A percentile compares a stretch with the other conserved stretches of the same genome.
Conservation (phyloP, 2,888 invertebrate genomes). For the Eustalomyia histrio region DNA sequence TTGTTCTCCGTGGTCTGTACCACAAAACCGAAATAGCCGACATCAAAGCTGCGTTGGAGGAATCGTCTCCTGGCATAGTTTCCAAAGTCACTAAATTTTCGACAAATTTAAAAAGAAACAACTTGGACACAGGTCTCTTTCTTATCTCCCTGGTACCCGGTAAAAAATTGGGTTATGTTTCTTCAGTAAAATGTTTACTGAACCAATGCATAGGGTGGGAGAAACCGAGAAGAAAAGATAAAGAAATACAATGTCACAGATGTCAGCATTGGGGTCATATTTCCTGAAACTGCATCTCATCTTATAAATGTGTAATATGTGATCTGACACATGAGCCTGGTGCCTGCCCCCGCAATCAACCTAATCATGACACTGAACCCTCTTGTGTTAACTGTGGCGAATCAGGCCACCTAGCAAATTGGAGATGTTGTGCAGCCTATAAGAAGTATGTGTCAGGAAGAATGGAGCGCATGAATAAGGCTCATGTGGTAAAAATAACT, state of each 20-base stretch:
- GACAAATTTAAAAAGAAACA: too few relatives aligned
- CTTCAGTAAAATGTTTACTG: neutral
- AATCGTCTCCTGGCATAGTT: neutral
- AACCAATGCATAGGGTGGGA: neutral
- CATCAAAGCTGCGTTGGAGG: neutral
- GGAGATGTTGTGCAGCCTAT: neutral
- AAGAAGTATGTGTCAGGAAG: neutral
- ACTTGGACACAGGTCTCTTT: neutral
- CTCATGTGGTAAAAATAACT: neutral
- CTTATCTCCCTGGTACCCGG: neutral
- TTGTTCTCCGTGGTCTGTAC: neutral
- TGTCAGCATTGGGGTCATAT: slow-evolving; percentile 20
- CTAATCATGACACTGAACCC: neutral
- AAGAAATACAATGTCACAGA: slow-evolving; percentile 4
- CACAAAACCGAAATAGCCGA: neutral
- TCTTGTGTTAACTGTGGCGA: slow-evolving; percentile 4
- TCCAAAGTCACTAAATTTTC: neutral
- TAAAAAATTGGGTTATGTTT: neutral
- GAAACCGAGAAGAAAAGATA: neutral
- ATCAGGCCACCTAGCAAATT: too few relatives aligned
- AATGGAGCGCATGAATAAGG: neutral
- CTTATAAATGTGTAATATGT: slow-evolving; percentile 14
- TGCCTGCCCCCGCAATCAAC: neutral
- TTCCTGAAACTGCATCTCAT: slow-evolving; percentile 2
- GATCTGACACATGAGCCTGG: slow-evolving; percentile 3